Base-by-base conservation (phyloP, 2,797 vertebrate species). In the Percopsis omiscomaycus region DNA sequence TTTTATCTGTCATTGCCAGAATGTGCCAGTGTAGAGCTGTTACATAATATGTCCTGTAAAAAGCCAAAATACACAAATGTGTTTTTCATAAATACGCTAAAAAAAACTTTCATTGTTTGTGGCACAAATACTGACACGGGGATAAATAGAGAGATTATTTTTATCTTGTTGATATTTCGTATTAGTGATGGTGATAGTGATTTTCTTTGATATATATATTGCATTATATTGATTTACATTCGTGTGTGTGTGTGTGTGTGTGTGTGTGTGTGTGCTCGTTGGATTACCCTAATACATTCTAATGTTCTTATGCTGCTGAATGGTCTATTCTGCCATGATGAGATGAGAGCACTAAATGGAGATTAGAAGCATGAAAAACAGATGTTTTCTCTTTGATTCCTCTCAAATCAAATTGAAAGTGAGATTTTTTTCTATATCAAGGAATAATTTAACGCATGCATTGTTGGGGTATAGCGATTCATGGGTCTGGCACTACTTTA, bases 271-370 rank as follows among this genome's bases (percentile, higher is more conserved):
- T 81, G 74, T 85, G 89, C 89, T 84, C 86, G 86, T 77, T 75
- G 82, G 87, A 90, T 90, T 89, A 88, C 83, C 48, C 53, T 88
- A 91, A 88, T 87, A 72, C 86, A 77, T 8, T 16, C 67, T 88
- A 84, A 89, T 89, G 78, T 85, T 82, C 84, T 88, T 82, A 80
- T 9, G 3, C 3, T 13, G 64, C 68, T 56, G 64, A 61, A 68
- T 62, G 22, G 73, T 82, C 79, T 78, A 71, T 84, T 72, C 74
- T 75, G 83, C 29, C 42, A 50, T 70, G 66, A 68, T 64, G 74
- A 77, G 80, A 80, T 85, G 67, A 73, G 64, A 74, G 83, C 73
- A 51, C 64, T 79, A 74, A 86, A 49, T 61, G 54, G 64, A 71
- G 78, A 76, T 83, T 44, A 66, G 59, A 58, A 76, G 61, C 44